Evolutionary conservation across 2,888 invertebrate species (phyloP), one percentile per base, ranked within the genome.

Genomic region (Megastigmus dorsalis): DNA sequence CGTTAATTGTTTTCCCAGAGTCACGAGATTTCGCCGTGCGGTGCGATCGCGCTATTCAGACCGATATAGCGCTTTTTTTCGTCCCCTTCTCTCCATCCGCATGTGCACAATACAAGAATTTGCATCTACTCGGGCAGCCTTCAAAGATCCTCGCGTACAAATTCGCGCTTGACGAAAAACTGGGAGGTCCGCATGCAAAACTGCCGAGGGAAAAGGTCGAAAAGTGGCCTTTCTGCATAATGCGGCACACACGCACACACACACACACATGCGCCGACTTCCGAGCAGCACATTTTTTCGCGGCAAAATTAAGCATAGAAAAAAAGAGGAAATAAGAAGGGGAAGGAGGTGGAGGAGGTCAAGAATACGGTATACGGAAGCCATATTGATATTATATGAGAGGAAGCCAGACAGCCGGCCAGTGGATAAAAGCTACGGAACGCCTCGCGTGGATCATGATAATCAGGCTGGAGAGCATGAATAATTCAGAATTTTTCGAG

Each of bases 401-500:
- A 74, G 78, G 79, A 75, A 80, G 80, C 79, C 79, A 73, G 77
- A 77, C 72, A n/a, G 67, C 73, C 68, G 50, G 71, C 52, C 74
- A 72, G 60, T 41, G 74, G 79, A 79, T 80, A 78, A 78, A n/a
- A 79, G 79, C 81, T 79, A 76, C 79, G 77, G 76, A 72, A 79
- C 72, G 77, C 77, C n/a, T 78, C 77, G 78, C 76, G 75, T 77
- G 79, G 77, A 81, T 82, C 80, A 82, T 80, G 81, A 84, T 84
- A 85, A 85, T 82, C 80, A 82, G 80, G 78, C 38, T 13, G 18
- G 59, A 18, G 75, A 13, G 74, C 76, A 82, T 85, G 83, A 84
- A 85, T 85, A 80, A 84, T 84, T 84, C 81, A 83, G 76, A 43
- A 71, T 77, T 81, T 83, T 79, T 80, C 81, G 68, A 57, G 76